Evolutionary conservation across 2,797 vertebrate species (phyloP), one percentile per base, ranked within the genome.

Genomic region (Ctenosaura bakeri): DNA sequence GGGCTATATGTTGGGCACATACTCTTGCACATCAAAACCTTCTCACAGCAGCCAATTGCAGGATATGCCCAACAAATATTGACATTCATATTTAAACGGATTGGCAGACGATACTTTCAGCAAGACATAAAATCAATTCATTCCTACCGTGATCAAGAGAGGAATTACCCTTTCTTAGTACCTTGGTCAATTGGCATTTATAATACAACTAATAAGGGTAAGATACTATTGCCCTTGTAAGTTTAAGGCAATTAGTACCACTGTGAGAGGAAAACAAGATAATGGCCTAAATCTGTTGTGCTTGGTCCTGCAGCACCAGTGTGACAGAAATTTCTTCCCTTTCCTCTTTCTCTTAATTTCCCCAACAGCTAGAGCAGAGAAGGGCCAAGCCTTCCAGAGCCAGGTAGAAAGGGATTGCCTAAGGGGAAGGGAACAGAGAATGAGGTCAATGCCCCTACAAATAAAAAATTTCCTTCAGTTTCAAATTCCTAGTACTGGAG

Each of bases 231-330:
- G 38, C 0, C 0, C 2, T 32, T 14, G 54, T 56, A 1, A 76
- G 83, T 71, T 1, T 50, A 0, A 0, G 52, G 1, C 9, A 66
- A n/a, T 24, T 79, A 87, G 42, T 69, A 90, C 59, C 46, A 52
- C 2, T 42, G 22, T 22, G 3, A 54, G 22, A 50, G 52, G 69
- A 42, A 46, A 42, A 7, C 32, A 76, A 56, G 38, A 52, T 20
- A 12, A 42, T 20, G 22, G 12, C 12, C 8, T 78, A 50, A 50
- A 26, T 78, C 42, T 50, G 29, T 12, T 6, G 6, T 78, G 42
- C 42, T 32, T 78, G 76, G 76, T 46, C 4, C 42, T 50, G 22
- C 24, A 50, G 42, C 22, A 50, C 10, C 24, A 78, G 22, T 13
- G 3, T 69, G 66, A 50, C 77, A 50, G 42, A 78, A 50, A 24